Base-by-base conservation (phyloP, 1,140 invertebrate species). In the Drosophila jambulina region DNA sequence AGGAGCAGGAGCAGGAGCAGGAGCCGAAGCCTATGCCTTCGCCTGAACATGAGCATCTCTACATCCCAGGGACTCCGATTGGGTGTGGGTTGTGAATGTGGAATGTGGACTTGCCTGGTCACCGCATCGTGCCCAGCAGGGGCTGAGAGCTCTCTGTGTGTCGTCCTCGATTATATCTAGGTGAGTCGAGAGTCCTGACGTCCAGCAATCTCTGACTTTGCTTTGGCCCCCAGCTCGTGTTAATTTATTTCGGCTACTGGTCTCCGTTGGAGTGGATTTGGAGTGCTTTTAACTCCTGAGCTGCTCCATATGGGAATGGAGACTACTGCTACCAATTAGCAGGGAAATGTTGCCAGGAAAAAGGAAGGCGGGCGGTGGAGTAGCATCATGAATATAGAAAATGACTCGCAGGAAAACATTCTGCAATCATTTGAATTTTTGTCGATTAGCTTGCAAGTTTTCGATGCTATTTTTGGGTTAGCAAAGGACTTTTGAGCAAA, bases 191-290 rank as follows among this genome's bases (percentile, higher is more conserved):
- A 23, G 19, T 8, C n/a, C 32, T 54, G 32, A 38, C 34, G 53
- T 54, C 53, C 53, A 23, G 53, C 53, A 23, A 57, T 57, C 54
- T 57, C 17, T 57, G 54, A 57, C 54, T 57, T 57, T 57, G 34
- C 13, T 10, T 17, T 15, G 12, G 12, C 29, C 13, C 21, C 32
- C 21, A 23, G 23, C 34, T 42, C 54, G 54, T 57, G 54, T 57
- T 57, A 57, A 57, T 57, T 57, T 57, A 57, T 57, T 57, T 56
- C 36, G n/a, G 53, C 36, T 7, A 21, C 34, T 56, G 10, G 21
- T 57, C 54, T 57, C 34, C 23, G 7, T 42, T 25, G 54, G 21
- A 57, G 53, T 56, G 53, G 53, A 38, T 32, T 56, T 57, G 23
- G 34, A 57, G 32, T 57, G 54, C 32, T 57, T 57, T 57, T 57